Evolutionary conservation across 2,888 invertebrate genomes (phyloP).

Genomic region (Drosophila buzzatii): DNA sequence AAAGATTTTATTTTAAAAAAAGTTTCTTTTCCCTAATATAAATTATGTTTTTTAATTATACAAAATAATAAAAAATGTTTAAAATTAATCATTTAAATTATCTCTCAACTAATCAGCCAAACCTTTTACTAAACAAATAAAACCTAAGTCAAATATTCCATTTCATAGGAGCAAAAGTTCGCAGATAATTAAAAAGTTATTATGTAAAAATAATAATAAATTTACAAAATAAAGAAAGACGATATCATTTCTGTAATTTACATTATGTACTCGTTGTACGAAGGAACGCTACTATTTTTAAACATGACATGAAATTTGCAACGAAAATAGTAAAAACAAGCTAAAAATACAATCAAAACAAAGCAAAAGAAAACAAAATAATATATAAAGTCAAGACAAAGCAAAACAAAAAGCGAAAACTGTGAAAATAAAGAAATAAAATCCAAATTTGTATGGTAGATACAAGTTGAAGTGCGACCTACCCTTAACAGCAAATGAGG

Average conservation of each 20-base stretch:
- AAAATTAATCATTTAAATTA: no score
- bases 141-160: no score
- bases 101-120: no score
- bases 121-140: no score
- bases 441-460: constrained; percentile 18
- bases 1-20: no score
- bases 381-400: constrained; percentile 16
- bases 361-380: not conserved
- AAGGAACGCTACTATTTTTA: constrained; percentile 25
- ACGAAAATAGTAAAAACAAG: constrained; percentile 38
- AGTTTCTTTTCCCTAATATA: no score
- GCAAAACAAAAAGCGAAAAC: constrained; percentile 19
- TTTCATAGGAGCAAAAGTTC: not conserved
- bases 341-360: constrained; percentile 30
- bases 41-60: no score
- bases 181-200: not conserved
- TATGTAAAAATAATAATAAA: not conserved
- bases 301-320: constrained; percentile 18
- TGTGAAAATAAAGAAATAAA: constrained; percentile 27
- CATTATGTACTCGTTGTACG: not conserved
- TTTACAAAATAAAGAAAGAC: not conserved
- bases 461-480: constrained; percentile 25
- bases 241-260: not conserved
- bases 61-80: no score
- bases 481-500: constrained; percentile 15